These are phyloP conservation scores for Strigamia transsilvanica DNA, from an alignment of 2,888 invertebrate genomes.

Conservation along the genomic window DNA sequence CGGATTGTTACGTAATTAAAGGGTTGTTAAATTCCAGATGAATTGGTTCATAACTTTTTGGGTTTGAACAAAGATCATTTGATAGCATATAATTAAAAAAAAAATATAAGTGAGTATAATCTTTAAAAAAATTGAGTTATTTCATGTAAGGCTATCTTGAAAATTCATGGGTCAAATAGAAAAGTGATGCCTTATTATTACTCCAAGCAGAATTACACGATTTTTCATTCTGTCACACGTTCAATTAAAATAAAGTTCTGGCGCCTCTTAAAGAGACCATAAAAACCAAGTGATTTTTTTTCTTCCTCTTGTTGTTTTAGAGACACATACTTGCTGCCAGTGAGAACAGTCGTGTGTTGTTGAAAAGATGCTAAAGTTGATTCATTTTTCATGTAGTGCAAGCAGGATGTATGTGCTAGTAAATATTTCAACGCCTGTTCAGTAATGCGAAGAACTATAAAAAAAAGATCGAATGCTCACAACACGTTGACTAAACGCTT, in stretches of 20 bases:
- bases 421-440: constrained; percentile 33
- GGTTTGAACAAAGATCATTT: not conserved
- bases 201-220: constrained; percentile 19
- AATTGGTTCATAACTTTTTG: not conserved
- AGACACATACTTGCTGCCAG: constrained; percentile 3
- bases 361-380: constrained; percentile 45
- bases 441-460: not conserved
- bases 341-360: constrained; percentile 45
- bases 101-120: not conserved
- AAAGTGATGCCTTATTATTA: not conserved
- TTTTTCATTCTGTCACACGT: constrained; percentile 31
- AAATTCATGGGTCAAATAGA: not conserved
- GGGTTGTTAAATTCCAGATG: not conserved
- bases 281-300: constrained; percentile 36
- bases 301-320: not conserved
- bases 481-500: constrained; percentile 38
- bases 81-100: not conserved
- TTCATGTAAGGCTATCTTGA: not conserved
- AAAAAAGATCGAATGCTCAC: not conserved
- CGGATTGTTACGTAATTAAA: not conserved
- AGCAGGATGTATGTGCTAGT: constrained; percentile 31
- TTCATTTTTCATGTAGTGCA: constrained; percentile 33
- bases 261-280: constrained; percentile 18
- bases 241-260: constrained; percentile 33
- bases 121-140: not conserved